These are phyloP conservation scores for Papilio gigon DNA, from an alignment of 2,888 invertebrate genomes.

Conservation along the genomic window DNA sequence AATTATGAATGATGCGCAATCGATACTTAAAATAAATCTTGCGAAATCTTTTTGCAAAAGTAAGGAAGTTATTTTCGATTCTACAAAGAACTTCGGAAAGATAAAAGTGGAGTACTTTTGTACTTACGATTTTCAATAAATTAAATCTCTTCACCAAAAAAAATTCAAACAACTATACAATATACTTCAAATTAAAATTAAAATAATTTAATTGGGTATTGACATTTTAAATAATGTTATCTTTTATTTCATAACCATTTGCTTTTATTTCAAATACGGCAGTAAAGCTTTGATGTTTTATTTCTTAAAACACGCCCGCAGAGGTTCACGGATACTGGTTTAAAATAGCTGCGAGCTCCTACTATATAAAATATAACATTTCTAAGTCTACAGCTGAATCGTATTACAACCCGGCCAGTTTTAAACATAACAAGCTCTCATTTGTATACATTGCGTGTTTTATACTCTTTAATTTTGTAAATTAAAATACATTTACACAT, in stretches of 20 bases:
- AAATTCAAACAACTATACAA: too few relatives aligned
- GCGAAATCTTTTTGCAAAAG: neutral
- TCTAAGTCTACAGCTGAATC: constrained; percentile 21
- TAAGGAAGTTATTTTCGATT: neutral
- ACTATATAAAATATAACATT: constrained; percentile 21
- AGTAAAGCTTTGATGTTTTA: constrained; percentile 21
- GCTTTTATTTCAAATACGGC: constrained; percentile 15
- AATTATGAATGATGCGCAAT: neutral
- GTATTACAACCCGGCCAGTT: neutral
- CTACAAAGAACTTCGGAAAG: neutral
- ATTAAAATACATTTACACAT: too few relatives aligned
- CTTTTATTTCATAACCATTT: neutral
- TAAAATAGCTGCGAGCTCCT: constrained; percentile 20
- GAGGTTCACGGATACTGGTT: constrained; percentile 20
- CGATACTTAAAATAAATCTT: too few relatives aligned
- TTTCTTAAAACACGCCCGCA: constrained; percentile 28
- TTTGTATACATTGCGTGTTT: neutral
- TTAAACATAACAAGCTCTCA: neutral
- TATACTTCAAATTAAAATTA: too few relatives aligned
- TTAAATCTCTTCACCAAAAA: neutral
- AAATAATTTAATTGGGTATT: too few relatives aligned
- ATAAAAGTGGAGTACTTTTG: too few relatives aligned
- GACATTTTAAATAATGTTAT: neutral
- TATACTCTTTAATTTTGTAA: neutral
- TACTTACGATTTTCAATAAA: neutral